Conservation (phyloP, 2,888 invertebrate genomes). For the Chouioia cunea region DNA sequence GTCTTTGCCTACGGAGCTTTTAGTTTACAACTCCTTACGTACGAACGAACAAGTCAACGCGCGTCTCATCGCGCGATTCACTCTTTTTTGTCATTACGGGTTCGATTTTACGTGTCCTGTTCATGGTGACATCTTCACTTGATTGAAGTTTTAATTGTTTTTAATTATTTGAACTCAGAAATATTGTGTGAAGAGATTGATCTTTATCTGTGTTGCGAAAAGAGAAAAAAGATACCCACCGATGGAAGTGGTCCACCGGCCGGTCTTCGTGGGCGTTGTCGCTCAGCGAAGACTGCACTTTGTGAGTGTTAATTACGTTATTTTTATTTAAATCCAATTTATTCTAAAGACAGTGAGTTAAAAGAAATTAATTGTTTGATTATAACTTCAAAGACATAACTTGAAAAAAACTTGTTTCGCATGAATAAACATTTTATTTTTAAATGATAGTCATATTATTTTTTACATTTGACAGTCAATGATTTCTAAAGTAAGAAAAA, state of each 20-base stretch:
- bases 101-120: background rate
- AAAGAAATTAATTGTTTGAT: too few relatives aligned
- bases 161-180: background rate
- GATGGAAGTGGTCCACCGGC: slow-evolving; percentile 59
- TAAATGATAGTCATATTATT: too few relatives aligned
- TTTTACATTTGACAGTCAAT: too few relatives aligned
- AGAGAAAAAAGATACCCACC: too few relatives aligned
- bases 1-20: slow-evolving; percentile 62
- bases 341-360: too few relatives aligned
- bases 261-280: slow-evolving; percentile 53
- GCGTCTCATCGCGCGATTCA: slow-evolving; percentile 46
- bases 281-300: slow-evolving; percentile 50
- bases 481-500: too few relatives aligned
- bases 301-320: slow-evolving; percentile 54
- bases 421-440: too few relatives aligned
- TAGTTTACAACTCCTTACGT: slow-evolving; percentile 55
- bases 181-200: background rate
- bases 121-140: background rate
- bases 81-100: background rate
- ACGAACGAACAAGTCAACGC: slow-evolving; percentile 50
- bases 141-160: slow-evolving; percentile 9
- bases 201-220: too few relatives aligned
- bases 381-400: too few relatives aligned
- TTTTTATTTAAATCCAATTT: too few relatives aligned
- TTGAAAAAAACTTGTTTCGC: too few relatives aligned